Evolutionary conservation across 2,113 vertebrate genomes (phyloP).

Genomic region (Oreochromis tanganicae): DNA sequence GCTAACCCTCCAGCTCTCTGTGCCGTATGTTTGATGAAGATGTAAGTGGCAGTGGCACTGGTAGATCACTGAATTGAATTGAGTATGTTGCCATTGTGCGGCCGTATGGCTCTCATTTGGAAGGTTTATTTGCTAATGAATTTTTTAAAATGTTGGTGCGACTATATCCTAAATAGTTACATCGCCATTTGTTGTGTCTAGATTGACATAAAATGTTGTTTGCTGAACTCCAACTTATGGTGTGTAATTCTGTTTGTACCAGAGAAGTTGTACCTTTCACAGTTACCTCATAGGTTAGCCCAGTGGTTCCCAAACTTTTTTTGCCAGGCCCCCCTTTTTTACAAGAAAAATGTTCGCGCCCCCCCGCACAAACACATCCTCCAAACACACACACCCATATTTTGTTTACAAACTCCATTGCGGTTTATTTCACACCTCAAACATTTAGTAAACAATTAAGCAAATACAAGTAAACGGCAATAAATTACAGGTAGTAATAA

Average conservation of each 20-base stretch:
- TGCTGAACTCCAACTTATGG: neutral
- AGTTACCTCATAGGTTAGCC: neutral
- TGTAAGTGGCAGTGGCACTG: neutral
- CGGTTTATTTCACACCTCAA: no score
- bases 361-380: no score
- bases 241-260: neutral
- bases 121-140: neutral
- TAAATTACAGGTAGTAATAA: no score
- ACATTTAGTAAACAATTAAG: no score
- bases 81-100: neutral
- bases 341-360: no score
- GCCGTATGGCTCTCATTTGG: neutral
- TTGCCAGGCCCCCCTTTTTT: no score
- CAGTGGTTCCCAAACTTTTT: no score
- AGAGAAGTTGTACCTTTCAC: neutral
- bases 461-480: no score
- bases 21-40: neutral
- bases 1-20: neutral
- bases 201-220: neutral
- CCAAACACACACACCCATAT: no score
- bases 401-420: no score
- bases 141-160: neutral
- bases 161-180: neutral
- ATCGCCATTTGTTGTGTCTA: neutral
- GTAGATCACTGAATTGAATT: neutral